Conservation (phyloP, 2,113 vertebrate genomes). For the Propithecus coquereli region DNA sequence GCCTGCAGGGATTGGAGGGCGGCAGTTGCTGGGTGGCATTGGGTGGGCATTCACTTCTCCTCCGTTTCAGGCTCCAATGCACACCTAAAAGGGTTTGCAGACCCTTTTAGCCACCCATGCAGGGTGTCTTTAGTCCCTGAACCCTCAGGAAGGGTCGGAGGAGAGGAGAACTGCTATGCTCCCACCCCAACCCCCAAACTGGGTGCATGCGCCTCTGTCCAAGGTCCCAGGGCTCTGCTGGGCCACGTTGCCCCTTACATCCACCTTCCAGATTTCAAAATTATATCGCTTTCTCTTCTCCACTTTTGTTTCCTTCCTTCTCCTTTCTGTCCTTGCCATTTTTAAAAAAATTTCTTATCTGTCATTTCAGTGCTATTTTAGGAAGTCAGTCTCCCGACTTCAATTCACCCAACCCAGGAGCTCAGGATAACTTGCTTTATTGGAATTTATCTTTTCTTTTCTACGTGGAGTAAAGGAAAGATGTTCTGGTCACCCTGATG, state of each 20-base stretch:
- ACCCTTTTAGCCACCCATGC: not conserved
- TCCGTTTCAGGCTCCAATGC: not conserved
- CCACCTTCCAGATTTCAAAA: not conserved
- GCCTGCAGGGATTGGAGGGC: accelerated
- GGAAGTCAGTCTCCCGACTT: not conserved
- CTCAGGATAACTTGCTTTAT: not conserved
- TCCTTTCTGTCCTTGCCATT: not conserved
- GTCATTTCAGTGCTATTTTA: not conserved
- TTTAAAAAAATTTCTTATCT: not conserved
- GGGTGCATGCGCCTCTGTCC: not conserved
- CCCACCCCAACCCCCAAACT: accelerated
- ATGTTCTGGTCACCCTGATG: not conserved
- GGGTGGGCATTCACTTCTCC: accelerated
- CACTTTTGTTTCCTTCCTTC: not conserved
- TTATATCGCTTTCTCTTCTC: not conserved
- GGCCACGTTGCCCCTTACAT: too few relatives aligned
- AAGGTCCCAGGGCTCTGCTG: not conserved
- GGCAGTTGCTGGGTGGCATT: not conserved
- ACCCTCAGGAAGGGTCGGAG: not conserved
- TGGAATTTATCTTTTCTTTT: not conserved
- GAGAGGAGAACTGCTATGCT: not conserved
- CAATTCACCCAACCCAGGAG: not conserved
- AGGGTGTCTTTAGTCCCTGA: not conserved
- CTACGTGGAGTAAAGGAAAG: not conserved
- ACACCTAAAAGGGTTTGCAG: not conserved